Base-by-base conservation (phyloP, 1,140 invertebrate species). In the Pseudomyrmex dendroicus region DNA sequence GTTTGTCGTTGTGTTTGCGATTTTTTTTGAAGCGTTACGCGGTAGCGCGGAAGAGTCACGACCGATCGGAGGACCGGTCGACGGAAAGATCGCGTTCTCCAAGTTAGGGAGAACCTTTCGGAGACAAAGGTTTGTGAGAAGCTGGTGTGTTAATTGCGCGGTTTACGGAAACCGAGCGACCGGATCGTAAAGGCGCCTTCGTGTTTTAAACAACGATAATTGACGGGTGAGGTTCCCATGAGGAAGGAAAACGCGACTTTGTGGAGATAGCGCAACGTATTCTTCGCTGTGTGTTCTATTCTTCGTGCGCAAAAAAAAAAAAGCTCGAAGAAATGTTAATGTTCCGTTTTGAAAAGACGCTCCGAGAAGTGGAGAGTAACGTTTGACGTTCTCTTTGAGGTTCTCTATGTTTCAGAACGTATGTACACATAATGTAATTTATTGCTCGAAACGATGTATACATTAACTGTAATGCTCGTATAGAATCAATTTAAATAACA, bases 141-240 rank as follows among this genome's bases (percentile, higher is more conserved):
- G 63, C 62, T 56, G 59, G 35, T 4, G 13, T 52, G 50, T 63
- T 82, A 68, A 70, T 22, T 52, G 54, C 67, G 15, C 17, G 35
- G 66, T 66, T 62, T 80, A 66, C 52, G 76, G 66, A 84, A 78
- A 84, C 76, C 76, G 67, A 82, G 66, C 59, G 61, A 82, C 48
- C 50, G 25, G 57, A 52, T 48, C 62, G 61, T 70, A 84, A 78
- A 84, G 48, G 73, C 57, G 52, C 46, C n/a, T 72, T 68, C 66
- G 52, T 17, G 44, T 76, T 76, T 44, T 63, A 72, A 68, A 83
- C 13, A 57, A 67, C 64, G 12, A 57, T 70, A 17, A 72, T 85
- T 78, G 66, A 66, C 57, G 80, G 35, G 61, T 20, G 35, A 84
- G 5, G 74, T 88, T 88, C 86, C 72, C 86, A 88, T 64, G 82